Base-by-base conservation (phyloP, 1,140 invertebrate species). In the Chlorops oryzae region DNA sequence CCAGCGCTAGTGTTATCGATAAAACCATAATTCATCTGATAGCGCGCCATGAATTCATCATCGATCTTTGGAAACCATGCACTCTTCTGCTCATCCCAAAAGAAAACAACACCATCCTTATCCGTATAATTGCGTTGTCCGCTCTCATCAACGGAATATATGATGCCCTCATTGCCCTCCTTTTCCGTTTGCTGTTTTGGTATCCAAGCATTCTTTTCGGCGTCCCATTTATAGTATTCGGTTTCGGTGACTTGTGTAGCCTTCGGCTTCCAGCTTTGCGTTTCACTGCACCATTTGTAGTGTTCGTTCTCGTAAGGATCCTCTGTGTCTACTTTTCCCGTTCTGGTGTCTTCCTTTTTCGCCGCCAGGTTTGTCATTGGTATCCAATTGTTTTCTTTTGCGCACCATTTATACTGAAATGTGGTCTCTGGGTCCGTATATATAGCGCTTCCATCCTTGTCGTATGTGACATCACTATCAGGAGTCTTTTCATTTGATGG, bases 1-100 rank as follows among this genome's bases (percentile, higher is more conserved):
- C 57, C 55, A 5, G 56, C 62, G 17, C 55, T 62, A 38, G 75
- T 75, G 59, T 83, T 81, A 59, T 83, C 78, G 52, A 79, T 75
- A 72, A 90, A 90, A 5, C 93, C 94, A 77, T 98, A 98, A 69
- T 80, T 92, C 81, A 97, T 86, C 75, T 98, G 93, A 77, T 98
- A 98, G 44, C 80, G 79, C 1, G 94, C 96, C 73, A 99, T 83
- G 65, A 98, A 98, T 58, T 98, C 92, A 63, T 96, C 92, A 78
- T 97, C 91, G 50, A 98, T 82, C 81, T 96, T 96, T 18, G 94
- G 94, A 78, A 97, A 92, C 91, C 93, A 98, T 5, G 92, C 93
- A 60, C 83, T 86, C 72, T 91, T 96, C 27, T 83, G 80, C 42
- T 76, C 76, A 75, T 98, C 92, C 92, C 90, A 98, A 66, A 96